Percentiles rank a stretch among this genome's conserved stretches.
Conservation (phyloP, 1,140 invertebrate genomes). For the Drosophila suzukii region DNA sequence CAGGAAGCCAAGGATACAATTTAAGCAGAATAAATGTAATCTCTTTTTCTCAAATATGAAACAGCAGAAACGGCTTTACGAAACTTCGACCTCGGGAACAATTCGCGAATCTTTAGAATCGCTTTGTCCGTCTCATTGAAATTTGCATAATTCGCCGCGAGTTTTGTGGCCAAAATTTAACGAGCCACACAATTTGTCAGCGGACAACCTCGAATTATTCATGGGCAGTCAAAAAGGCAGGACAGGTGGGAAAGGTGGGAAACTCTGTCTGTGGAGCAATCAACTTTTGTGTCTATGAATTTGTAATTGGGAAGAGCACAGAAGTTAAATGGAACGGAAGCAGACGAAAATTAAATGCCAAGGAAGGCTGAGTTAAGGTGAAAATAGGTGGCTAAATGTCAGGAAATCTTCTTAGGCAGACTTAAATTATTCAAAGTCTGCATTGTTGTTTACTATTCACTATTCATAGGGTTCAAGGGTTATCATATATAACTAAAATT, state of each 20-base stretch:
- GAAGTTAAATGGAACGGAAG: slow-evolving; percentile 35
- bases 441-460: neutral
- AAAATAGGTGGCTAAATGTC: neutral
- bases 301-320: slow-evolving; percentile 34
- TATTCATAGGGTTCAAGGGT: too few species aligned
- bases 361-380: neutral
- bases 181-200: slow-evolving; percentile 60
- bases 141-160: slow-evolving; percentile 54
- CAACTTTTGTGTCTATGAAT: slow-evolving; percentile 56
- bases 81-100: slow-evolving; percentile 9
- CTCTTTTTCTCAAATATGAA: neutral
- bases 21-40: slow-evolving; percentile 47
- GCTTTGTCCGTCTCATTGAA: slow-evolving; percentile 8
- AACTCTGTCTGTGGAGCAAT: slow-evolving; percentile 29
- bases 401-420: neutral
- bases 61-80: neutral
- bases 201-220: slow-evolving; percentile 49
- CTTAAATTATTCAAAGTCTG: neutral
- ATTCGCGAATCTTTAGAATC: slow-evolving; percentile 15
- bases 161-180: slow-evolving; percentile 54
- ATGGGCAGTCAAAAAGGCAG: slow-evolving; percentile 12
- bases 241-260: slow-evolving; percentile 24
- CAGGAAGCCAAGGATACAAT: slow-evolving; percentile 47
- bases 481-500: too few species aligned
- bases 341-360: slow-evolving; percentile 19